Conservation (phyloP, 1,140 invertebrate species). For the Hylyphantes graminicola region DNA sequence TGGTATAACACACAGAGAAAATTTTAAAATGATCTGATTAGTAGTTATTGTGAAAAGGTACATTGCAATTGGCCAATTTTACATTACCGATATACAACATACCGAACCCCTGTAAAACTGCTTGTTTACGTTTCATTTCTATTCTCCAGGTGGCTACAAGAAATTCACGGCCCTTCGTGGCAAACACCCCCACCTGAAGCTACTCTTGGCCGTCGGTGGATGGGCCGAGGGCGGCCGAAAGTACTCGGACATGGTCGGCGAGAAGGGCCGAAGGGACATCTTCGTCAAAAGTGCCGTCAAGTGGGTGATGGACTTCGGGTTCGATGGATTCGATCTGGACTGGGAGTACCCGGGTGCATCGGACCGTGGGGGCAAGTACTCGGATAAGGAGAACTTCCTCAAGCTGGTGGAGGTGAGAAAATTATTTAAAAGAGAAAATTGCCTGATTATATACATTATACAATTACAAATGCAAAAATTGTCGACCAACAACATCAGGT, state of each 20-base stretch:
- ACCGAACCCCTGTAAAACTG: too few relatives aligned
- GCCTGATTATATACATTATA: background rate
- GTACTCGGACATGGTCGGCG: constrained; percentile 67
- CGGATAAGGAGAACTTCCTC: constrained; percentile 78
- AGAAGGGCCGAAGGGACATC: constrained; percentile 60
- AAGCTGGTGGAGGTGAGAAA: constrained; percentile 76
- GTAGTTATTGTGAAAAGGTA: too few relatives aligned
- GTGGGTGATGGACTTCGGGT: constrained; percentile 65
- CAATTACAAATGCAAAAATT: too few relatives aligned
- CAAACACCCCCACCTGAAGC: constrained; percentile 80
- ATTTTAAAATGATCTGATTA: too few relatives aligned
- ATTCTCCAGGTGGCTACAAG: constrained; percentile 75
- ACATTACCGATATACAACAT: too few relatives aligned
- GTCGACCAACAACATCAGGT: too few relatives aligned
- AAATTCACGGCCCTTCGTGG: constrained; percentile 82
- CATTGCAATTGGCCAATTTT: too few relatives aligned
- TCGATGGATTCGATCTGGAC: constrained; percentile 69
- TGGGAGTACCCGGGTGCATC: constrained; percentile 79
- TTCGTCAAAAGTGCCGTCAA: constrained; percentile 66
- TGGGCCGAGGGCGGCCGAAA: constrained; percentile 66
- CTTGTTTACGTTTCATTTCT: background rate
- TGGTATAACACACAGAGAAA: too few relatives aligned
- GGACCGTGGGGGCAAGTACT: constrained; percentile 83
- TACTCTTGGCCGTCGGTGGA: constrained; percentile 79
- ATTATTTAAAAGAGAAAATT: background rate